Conservation (phyloP, 1,140 invertebrate species). For the Apis florea region DNA sequence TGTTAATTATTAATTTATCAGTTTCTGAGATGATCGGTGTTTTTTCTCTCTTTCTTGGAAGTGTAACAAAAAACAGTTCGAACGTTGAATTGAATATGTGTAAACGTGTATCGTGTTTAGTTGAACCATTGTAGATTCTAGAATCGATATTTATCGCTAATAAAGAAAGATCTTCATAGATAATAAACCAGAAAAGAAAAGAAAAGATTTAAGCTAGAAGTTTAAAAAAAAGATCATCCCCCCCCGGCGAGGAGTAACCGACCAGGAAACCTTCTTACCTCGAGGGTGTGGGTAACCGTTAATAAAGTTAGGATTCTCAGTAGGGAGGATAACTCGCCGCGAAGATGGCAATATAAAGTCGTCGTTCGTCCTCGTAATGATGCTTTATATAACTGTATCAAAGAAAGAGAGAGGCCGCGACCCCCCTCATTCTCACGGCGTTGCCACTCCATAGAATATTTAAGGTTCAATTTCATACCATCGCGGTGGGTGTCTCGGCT, state of each 20-base stretch:
- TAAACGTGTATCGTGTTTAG: too few relatives aligned
- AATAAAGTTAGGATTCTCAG: conserved; percentile 71
- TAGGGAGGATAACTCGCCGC: conserved; percentile 55
- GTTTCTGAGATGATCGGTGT: too few relatives aligned
- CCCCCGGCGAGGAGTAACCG: background rate
- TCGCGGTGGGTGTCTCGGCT: conserved; percentile 59
- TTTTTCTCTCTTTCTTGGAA: too few relatives aligned
- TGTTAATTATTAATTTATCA: too few relatives aligned
- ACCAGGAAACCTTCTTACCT: background rate
- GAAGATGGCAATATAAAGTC: conserved; percentile 66
- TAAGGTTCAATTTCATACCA: conserved; percentile 80
- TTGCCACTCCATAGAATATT: conserved; percentile 79
- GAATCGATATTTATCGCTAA: too few relatives aligned
- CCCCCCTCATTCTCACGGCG: conserved; percentile 48
- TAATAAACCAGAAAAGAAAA: background rate
- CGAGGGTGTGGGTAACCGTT: conserved; percentile 34
- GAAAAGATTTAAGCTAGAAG: background rate
- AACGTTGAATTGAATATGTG: too few relatives aligned
- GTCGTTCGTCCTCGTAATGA: conserved; percentile 66
- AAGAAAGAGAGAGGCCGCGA: conserved; percentile 39
- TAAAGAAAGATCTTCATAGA: background rate
- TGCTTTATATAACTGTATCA: conserved; percentile 72
- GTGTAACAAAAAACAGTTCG: too few relatives aligned
- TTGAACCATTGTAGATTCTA: too few relatives aligned
- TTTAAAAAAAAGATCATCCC: background rate